Conservation (phyloP, 2,113 vertebrate genomes). For the Australoheros scitulus region DNA sequence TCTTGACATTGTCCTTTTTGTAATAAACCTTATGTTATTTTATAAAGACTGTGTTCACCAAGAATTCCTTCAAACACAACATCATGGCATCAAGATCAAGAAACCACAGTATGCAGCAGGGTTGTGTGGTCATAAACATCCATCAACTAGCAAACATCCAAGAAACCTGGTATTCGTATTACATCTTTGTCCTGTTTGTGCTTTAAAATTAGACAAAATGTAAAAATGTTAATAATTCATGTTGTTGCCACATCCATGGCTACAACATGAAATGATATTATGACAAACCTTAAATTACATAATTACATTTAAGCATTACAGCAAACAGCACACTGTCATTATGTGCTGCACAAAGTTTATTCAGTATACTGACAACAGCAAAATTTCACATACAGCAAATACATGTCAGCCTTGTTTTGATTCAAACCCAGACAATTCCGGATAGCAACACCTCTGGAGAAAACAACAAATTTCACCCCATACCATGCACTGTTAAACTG, state of each 20-base stretch:
- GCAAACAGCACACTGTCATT: not conserved
- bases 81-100: too few relatives aligned
- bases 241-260: not conserved
- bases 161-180: not conserved
- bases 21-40: too few relatives aligned
- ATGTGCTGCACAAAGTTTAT: not conserved
- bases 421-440: conserved; percentile 10
- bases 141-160: not conserved
- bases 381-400: conserved; percentile 18
- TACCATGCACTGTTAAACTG: conserved; percentile 16
- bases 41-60: too few relatives aligned
- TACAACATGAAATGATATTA: conserved; percentile 20
- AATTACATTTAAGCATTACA: not conserved
- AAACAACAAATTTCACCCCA: conserved; percentile 31
- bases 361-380: conserved; percentile 7
- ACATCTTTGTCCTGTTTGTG: not conserved
- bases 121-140: not conserved
- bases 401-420: not conserved
- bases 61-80: too few relatives aligned
- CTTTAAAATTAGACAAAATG: not conserved
- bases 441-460: conserved; percentile 5
- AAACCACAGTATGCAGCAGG: not conserved
- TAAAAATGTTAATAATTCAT: not conserved
- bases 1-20: too few relatives aligned
- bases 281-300: not conserved